These are phyloP conservation scores for Rhizomys pruinosus DNA, from an alignment of 2,113 vertebrate genomes.

Conservation along the genomic window DNA sequence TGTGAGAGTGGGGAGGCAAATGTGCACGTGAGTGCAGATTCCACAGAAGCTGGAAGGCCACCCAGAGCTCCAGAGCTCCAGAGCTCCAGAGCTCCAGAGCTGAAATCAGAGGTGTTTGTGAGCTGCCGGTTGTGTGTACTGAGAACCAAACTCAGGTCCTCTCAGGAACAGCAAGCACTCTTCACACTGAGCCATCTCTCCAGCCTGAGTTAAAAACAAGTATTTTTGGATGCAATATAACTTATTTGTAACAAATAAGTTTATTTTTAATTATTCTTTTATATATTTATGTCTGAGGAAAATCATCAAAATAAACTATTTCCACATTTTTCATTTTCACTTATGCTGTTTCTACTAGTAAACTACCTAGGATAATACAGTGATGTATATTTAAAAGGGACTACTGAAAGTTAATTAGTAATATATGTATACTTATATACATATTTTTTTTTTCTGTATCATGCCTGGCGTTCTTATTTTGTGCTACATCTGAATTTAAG, in stretches of 20 bases:
- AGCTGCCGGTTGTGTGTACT: not conserved
- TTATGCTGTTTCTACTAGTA: not conserved
- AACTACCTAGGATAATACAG: not conserved
- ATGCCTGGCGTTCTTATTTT: conserved; percentile 37
- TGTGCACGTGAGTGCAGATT: not conserved
- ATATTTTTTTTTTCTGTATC: conserved; percentile 27
- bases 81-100: not conserved
- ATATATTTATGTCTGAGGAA: conserved; percentile 54
- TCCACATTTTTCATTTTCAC: conserved; percentile 31
- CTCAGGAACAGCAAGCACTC: not conserved
- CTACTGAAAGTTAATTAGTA: conserved; percentile 51
- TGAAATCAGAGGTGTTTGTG: not conserved
- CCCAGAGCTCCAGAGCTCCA: not conserved
- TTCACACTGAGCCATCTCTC: not conserved
- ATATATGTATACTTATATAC: conserved; percentile 27
- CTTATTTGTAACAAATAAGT: conserved; percentile 45
- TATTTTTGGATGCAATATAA: conserved; percentile 18
- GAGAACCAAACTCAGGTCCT: not conserved
- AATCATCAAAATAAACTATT: conserved; percentile 40
- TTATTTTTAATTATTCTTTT: conserved; percentile 45
- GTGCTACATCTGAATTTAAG: conserved; percentile 61
- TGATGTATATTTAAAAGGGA: conserved; percentile 15
- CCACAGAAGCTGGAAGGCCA: not conserved
- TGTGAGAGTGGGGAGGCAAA: no score
- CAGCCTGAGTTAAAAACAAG: not conserved